Evolutionary conservation across 2,888 invertebrate species (phyloP), one percentile per base, ranked within the genome.

Genomic region (Sisyra terminalis): DNA sequence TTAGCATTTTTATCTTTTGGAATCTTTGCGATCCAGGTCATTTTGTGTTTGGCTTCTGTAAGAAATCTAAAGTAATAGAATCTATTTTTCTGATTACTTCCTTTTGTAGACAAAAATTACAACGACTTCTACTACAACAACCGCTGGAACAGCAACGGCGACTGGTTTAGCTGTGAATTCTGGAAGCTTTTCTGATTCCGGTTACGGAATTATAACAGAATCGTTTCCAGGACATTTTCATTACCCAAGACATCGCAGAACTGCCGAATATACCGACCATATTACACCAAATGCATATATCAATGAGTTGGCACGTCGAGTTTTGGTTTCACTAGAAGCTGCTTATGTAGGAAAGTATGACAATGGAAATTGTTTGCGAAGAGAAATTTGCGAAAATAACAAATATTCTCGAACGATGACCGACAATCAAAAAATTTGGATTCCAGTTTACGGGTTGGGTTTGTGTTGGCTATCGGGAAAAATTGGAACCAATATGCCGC

Each of bases 1-100:
- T 67, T 87, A 30, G 86, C 86, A 0, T 86, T 81, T 54, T 58
- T 86, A 8, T 80, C 85, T 0, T 87, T 87, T 52, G 83, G 82
- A 24, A 73, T 84, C 66, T 87, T 87, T 51, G 66, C 82, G 10
- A 66, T 86, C 37, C 84, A 87, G 57, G 73, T 86, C 10, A 66
- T 85, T 7, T 78, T 86, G 77, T 80, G 81, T 54, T 75, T 82
- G 39, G 71, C 74, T 51, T 66, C 67, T 64, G 78, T 78, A 53
- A 60, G 67, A 55, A 46, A n/a, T n/a, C n/a, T n/a, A n/a, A n/a
- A n/a, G n/a, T n/a, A n/a, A n/a, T n/a, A n/a, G n/a, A 44, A 9
- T 11, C 13, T 18, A 34, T 29, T 36, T 5, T 4, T 15, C 8
- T 29, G 24, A 18, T 17, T 24, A 24, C 24, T 24, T 24, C 5